phyloP scores from a whole-genome alignment of 1,140 invertebrate species.

The Drosophila rufa region DNA sequence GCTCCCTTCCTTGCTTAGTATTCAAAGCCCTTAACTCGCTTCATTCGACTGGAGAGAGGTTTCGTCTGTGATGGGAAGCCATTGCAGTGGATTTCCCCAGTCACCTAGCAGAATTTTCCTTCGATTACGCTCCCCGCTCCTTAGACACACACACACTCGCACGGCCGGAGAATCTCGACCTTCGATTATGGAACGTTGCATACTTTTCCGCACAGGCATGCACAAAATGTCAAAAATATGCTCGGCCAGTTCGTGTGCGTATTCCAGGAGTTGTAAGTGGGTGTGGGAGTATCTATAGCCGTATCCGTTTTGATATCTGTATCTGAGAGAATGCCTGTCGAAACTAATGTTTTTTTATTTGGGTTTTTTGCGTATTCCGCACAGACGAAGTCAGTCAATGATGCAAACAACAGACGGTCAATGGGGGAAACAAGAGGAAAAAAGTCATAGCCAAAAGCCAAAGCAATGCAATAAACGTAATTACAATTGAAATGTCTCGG shows the following conservation, averaged over 20 bases:
- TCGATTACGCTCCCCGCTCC: slow-evolving; percentile 4
- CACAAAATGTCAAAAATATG: slow-evolving; percentile 68
- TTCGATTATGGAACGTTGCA: slow-evolving; percentile 64
- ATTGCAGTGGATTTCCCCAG: slow-evolving; percentile 26
- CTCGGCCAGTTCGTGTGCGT: slow-evolving; percentile 38
- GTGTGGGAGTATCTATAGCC: slow-evolving; percentile 9
- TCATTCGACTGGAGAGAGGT: slow-evolving; percentile 9
- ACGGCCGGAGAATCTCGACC: slow-evolving; percentile 44
- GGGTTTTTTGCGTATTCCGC: slow-evolving; percentile 3
- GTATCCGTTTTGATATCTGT: background rate
- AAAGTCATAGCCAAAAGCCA: slow-evolving; percentile 51
- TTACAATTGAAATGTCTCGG: slow-evolving; percentile 59
- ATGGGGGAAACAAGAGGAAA: slow-evolving; percentile 22
- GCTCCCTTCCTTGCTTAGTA: slow-evolving; percentile 18
- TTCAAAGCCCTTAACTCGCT: slow-evolving; percentile 23
- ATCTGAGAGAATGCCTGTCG: slow-evolving; percentile 24
- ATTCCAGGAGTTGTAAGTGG: background rate
- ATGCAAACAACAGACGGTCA: slow-evolving; percentile 25
- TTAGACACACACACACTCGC: slow-evolving; percentile 18
- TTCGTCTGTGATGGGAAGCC: slow-evolving; percentile 17
- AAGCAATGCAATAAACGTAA: slow-evolving; percentile 76
- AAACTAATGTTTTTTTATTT: slow-evolving; percentile 13
- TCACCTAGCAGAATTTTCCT: slow-evolving; percentile 17
- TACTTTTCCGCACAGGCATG: slow-evolving; percentile 61
- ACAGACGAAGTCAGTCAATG: slow-evolving; percentile 38